Percentiles rank a stretch among this genome's conserved stretches.
Evolutionary conservation across 2,888 invertebrate species (phyloP).

Genomic region (Cybosia mesomella): DNA sequence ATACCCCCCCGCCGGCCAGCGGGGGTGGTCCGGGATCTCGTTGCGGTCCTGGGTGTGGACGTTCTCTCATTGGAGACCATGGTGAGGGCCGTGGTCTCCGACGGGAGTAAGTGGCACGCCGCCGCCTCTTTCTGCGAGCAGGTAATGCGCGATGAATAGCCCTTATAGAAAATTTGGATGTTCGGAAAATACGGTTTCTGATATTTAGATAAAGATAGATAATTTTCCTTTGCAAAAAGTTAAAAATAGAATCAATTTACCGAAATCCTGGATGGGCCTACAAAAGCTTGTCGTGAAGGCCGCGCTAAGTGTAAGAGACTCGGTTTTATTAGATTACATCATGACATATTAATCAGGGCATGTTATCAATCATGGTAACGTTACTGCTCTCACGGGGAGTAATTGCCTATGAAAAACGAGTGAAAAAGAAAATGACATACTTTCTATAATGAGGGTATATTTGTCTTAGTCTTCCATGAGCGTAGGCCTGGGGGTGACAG

Average conservation of each 20-base stretch:
- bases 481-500: too few species aligned
- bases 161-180: too few species aligned
- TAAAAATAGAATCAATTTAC: not conserved
- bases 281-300: conserved; percentile 8
- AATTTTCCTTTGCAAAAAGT: not conserved
- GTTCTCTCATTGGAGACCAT: too few species aligned
- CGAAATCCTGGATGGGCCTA: conserved; percentile 6
- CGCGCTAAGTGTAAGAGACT: not conserved
- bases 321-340: conserved; percentile 42
- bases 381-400: conserved; percentile 39
- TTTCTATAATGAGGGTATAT: conserved; percentile 26
- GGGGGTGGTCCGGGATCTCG: too few species aligned
- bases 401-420: conserved; percentile 47
- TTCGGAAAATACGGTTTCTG: too few species aligned
- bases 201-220: not conserved
- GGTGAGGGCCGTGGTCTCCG: too few species aligned
- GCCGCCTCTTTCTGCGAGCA: too few species aligned
- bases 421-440: conserved; percentile 35
- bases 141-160: too few species aligned
- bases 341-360: conserved; percentile 46
- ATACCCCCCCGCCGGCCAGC: too few species aligned
- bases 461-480: too few species aligned
- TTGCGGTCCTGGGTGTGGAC: too few species aligned
- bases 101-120: too few species aligned
- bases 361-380: conserved; percentile 52